A percentile compares a stretch with the other conserved stretches of the same genome.
Evolutionary conservation across 1,140 invertebrate species (phyloP).

Genomic region (Drosophila busckii): DNA sequence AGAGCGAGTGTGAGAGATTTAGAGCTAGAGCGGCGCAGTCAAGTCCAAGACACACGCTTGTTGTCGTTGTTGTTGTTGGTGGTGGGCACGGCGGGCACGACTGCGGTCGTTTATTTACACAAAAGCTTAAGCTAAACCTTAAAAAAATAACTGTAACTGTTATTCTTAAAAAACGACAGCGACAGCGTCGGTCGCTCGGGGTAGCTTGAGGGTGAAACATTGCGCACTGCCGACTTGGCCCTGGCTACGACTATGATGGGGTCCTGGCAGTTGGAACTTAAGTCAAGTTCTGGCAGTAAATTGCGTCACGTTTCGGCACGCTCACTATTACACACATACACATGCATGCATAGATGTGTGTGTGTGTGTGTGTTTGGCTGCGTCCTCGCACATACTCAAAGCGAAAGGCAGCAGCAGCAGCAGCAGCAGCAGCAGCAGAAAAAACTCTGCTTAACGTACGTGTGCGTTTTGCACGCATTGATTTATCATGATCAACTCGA

Average conservation of each 20-base stretch:
- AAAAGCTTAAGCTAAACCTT: conserved; percentile 77
- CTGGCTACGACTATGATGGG: neutral
- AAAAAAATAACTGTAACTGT: conserved; percentile 76
- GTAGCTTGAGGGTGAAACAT: conserved; percentile 62
- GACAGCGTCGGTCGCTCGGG: conserved; percentile 38
- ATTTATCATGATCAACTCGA: conserved; percentile 77
- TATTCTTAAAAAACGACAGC: conserved; percentile 63
- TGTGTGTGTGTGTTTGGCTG: conserved; percentile 19
- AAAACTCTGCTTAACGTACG: conserved; percentile 48
- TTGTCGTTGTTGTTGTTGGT: conserved; percentile 24
- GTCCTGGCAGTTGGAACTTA: conserved; percentile 52
- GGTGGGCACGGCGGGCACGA: conserved; percentile 44
- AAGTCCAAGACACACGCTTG: conserved; percentile 3
- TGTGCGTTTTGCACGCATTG: conserved; percentile 76
- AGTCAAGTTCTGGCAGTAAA: conserved; percentile 74
- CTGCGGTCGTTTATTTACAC: conserved; percentile 77
- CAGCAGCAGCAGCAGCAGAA: too few species aligned
- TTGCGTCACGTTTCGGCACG: conserved; percentile 73
- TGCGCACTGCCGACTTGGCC: conserved; percentile 1
- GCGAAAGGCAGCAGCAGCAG: too few species aligned
- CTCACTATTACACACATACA: conserved; percentile 15
- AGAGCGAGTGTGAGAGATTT: too few species aligned
- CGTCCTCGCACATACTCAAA: conserved; percentile 1
- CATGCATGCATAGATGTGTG: neutral
- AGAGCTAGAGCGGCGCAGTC: too few species aligned